Evolutionary conservation across 2,797 vertebrate genomes (phyloP).

Genomic region (Oreochromis grahami): DNA sequence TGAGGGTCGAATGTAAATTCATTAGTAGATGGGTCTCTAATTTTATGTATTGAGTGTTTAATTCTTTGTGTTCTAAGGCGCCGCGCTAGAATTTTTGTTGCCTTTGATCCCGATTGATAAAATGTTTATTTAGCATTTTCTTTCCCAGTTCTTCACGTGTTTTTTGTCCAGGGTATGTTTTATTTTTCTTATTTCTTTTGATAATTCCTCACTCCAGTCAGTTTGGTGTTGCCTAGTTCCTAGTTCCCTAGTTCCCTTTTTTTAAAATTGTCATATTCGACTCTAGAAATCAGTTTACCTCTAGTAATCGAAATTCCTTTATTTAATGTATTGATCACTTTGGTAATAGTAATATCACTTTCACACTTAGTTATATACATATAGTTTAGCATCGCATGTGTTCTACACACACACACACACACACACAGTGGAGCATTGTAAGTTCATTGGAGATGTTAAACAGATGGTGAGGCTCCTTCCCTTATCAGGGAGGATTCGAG

Average conservation of each 20-base stretch:
- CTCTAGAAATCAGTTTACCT: background rate
- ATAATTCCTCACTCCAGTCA: background rate
- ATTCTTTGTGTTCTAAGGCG: background rate
- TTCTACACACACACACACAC: background rate
- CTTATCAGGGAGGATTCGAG: background rate
- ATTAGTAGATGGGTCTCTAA: background rate
- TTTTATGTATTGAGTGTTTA: background rate
- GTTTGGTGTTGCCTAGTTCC: background rate
- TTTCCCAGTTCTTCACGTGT: background rate
- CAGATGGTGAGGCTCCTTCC: background rate
- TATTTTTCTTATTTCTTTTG: background rate
- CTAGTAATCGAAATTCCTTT: background rate
- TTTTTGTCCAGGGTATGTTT: background rate
- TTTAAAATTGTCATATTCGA: background rate
- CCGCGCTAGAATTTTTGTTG: background rate
- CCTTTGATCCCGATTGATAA: background rate
- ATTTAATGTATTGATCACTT: background rate
- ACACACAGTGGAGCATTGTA: background rate
- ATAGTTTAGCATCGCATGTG: background rate
- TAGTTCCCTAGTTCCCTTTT: background rate
- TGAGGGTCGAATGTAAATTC: background rate
- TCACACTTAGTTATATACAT: background rate
- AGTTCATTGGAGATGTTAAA: background rate
- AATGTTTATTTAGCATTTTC: background rate
- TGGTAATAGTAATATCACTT: background rate